Conservation (phyloP, 2,888 invertebrate species). For the Notodonta dromedarius region DNA sequence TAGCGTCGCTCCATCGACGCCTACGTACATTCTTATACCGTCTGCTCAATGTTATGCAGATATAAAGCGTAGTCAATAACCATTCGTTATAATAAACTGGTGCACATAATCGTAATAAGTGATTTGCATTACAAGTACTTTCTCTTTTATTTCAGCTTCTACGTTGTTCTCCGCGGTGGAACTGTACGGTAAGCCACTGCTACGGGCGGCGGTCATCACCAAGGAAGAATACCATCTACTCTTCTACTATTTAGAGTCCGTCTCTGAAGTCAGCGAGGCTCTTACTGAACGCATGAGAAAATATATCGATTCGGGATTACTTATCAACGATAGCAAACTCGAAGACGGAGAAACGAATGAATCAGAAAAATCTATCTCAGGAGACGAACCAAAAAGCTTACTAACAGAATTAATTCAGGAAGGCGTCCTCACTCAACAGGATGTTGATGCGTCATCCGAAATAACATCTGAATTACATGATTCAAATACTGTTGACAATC, state of each 20-base stretch:
- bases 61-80: constrained; percentile 38
- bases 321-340: constrained; percentile 58
- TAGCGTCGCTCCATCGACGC: constrained; percentile 57
- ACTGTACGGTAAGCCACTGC: constrained; percentile 85
- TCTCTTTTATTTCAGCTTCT: constrained; percentile 74
- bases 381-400: constrained; percentile 70
- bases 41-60: constrained; percentile 33
- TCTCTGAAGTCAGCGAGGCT: constrained; percentile 78
- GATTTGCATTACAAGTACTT: constrained; percentile 42
- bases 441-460: constrained; percentile 73
- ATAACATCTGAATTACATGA: constrained; percentile 68
- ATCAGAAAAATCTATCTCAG: constrained; percentile 49
- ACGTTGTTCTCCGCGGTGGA: constrained; percentile 86
- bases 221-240: constrained; percentile 82
- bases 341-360: constrained; percentile 49
- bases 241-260: constrained; percentile 80
- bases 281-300: constrained; percentile 78
- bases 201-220: constrained; percentile 77
- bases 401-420: constrained; percentile 75
- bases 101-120: constrained; percentile 34
- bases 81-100: constrained; percentile 34
- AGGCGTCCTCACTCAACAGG: constrained; percentile 74
- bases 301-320: constrained; percentile 78
- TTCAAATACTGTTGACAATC: constrained; percentile 48
- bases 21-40: constrained; percentile 48